phyloP scores from a whole-genome alignment of 2,113 vertebrate species.

The Lepus europaeus region DNA sequence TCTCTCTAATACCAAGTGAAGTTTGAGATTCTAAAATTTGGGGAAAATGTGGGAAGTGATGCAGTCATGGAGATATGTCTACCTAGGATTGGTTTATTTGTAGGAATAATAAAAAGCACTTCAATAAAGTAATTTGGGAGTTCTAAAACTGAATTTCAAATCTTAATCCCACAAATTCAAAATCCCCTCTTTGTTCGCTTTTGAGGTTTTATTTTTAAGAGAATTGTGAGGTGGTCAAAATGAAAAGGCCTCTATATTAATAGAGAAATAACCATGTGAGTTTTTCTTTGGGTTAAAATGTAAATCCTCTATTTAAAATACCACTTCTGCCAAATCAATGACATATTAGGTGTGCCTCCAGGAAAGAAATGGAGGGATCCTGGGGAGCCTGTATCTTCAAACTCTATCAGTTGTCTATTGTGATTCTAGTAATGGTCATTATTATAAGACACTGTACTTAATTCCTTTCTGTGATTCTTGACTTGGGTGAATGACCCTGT shows the following conservation, averaged over 20 bases:
- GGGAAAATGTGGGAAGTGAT: neutral
- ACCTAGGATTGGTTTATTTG: neutral
- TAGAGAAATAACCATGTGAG: neutral
- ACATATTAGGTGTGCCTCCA: neutral
- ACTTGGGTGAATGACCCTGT: neutral
- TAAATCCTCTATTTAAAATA: neutral
- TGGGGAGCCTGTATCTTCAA: neutral
- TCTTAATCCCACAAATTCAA: neutral
- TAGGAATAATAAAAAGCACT: neutral
- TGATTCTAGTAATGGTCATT: neutral
- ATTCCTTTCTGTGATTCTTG: neutral
- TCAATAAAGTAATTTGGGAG: neutral
- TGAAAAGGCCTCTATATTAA: neutral
- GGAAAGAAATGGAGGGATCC: neutral
- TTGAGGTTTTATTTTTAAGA: neutral
- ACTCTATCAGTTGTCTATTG: neutral
- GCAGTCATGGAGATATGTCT: neutral
- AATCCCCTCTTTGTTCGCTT: neutral
- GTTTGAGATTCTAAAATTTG: conserved; percentile 7
- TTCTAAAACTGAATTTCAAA: neutral
- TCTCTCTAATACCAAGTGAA: conserved; percentile 45
- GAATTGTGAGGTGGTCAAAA: neutral
- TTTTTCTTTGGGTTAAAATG: neutral
- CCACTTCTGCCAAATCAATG: neutral
- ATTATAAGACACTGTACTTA: neutral